Evolutionary conservation across 64 coral and sea anemone genomes (phyloP).

Genomic region (Platygyra sinensis): DNA sequence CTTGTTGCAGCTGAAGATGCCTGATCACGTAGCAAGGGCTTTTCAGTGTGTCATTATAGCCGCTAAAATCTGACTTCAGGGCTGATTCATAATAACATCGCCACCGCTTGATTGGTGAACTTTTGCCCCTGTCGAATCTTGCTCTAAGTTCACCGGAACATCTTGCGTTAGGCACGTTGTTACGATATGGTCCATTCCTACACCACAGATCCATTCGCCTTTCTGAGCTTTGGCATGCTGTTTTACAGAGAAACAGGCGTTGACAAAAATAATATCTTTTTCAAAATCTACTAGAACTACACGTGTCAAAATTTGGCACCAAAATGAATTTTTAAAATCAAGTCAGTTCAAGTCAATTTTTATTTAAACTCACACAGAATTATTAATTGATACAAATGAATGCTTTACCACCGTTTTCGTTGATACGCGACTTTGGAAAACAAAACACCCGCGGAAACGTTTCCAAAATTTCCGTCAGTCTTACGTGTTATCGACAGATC

Average conservation of each 20-base stretch:
- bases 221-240: background rate
- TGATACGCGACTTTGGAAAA: no score
- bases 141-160: constrained; percentile 1
- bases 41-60: background rate
- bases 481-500: no score
- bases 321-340: no score
- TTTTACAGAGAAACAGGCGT: background rate
- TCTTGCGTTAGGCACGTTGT: background rate
- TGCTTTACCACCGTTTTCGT: no score
- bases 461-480: no score
- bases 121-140: background rate
- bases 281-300: no score
- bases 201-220: constrained; percentile 13
- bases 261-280: no score
- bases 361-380: no score
- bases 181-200: background rate
- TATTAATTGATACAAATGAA: no score
- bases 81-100: constrained; percentile 13
- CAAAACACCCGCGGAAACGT: no score
- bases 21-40: background rate
- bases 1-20: background rate
- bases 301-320: no score
- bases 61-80: background rate
- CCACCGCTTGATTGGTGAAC: background rate
- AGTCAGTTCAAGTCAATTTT: no score